A percentile compares a stretch with the other conserved stretches of the same genome.
Conservation (phyloP, 2,113 vertebrate species). For the Formicarius rufipectus region DNA sequence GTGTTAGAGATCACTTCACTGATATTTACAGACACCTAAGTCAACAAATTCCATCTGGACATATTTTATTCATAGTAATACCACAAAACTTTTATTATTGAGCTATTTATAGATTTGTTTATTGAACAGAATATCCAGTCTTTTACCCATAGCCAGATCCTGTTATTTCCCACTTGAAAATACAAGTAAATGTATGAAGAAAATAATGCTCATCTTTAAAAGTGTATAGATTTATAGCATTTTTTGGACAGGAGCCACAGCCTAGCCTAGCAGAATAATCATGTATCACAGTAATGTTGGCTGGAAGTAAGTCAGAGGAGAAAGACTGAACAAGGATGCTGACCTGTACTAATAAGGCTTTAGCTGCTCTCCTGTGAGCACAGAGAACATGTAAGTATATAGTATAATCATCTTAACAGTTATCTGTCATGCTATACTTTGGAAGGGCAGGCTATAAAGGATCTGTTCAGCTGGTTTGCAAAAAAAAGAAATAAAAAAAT, state of each 20-base stretch:
- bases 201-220: background rate
- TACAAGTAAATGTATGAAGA: background rate
- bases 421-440: conserved; percentile 15
- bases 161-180: background rate
- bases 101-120: background rate
- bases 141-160: background rate
- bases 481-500: background rate
- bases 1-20: background rate
- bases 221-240: background rate
- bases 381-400: background rate
- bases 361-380: background rate
- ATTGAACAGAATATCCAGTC: background rate
- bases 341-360: background rate
- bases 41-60: background rate
- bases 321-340: background rate
- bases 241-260: background rate
- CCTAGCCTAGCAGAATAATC: background rate
- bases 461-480: background rate
- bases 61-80: background rate
- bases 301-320: background rate
- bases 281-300: background rate
- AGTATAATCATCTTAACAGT: conserved; percentile 38
- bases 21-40: background rate
- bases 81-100: background rate
- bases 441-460: background rate